Evolutionary conservation across 2,888 invertebrate species (phyloP), one percentile per base, ranked within the genome.

Genomic region (Rhagonycha fulva): DNA sequence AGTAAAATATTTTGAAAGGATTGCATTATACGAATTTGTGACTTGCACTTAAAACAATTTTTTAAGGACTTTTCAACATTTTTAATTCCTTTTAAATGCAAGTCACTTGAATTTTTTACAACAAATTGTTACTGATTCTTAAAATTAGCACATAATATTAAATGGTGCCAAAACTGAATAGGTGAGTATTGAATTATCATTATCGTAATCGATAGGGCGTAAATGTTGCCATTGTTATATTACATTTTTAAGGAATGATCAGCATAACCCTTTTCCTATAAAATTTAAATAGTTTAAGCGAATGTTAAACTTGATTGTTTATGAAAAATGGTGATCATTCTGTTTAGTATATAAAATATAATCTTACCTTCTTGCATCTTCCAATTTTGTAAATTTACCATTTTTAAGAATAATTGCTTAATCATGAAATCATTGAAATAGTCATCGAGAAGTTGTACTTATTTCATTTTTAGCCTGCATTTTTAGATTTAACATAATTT

Each of bases 341-440:
- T 47, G 3, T 47, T 47, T 47, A n/a, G 47, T 47, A 47, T 47
- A 47, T 47, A 47, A 47, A 47, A 47, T 47, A 47, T 75, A 72
- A 47, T 68, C 72, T 72, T 72, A 76, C 71, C 76, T 70, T 76
- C 67, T 61, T 71, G 74, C 74, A 76, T 76, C 76, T 76, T 76
- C 76, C 76, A 76, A 71, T 76, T 76, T 76, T 73, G 60, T 74
- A 76, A 76, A 61, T 70, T 72, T 47, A 47, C 47, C 47, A 47
- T 47, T 47, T 47, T 47, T n/a, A 12, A 47, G 47, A 47, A n/a
- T 47, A 47, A 47, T 47, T 47, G 47, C 47, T 47, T 47, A 47
- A 47, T 47, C 47, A 47, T 47, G 47, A 47, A 47, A n/a, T 47
- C 47, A 47, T 47, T n/a, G n/a, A 47, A 47, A 47, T 47, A 47